Evolutionary conservation across 2,888 invertebrate genomes (phyloP), one percentile per base, ranked within the genome.

Genomic region (Aphrophora alni): DNA sequence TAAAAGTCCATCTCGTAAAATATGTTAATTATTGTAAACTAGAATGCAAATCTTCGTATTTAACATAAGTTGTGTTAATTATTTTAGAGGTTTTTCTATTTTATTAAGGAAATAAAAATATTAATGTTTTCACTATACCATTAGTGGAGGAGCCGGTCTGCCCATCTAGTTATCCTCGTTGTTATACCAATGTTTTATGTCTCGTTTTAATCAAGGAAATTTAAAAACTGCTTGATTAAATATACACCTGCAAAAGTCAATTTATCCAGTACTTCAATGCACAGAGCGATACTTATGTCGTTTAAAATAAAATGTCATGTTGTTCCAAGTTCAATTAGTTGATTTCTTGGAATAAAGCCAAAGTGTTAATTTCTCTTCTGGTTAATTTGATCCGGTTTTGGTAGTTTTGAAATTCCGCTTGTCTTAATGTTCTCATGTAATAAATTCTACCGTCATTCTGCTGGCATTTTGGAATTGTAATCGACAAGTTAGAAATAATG

Each of bases 61-160:
- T 74, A 68, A 38, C 74, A 79, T 79, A 79, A 74, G 69, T 74
- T 79, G 74, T 74, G 74, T 74, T 79, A 79, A 79, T 79, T 79
- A 79, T 79, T 79, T 79, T 74, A 74, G 38, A 59, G 33, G 24
- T 24, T n/a, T 59, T 26, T 74, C 38, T 33, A 74, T 73, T 79
- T 79, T 79, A 79, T 79, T 79, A 69, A 21, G 78, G 26, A 68
- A 68, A 79, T 79, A 79, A 79, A 79, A 78, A 79, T 51, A 74
- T 74, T 74, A 74, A 79, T 69, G 74, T 4, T 44, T 17, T 1
- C 3, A 17, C n/a, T n/a, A n/a, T n/a, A n/a, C n/a, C n/a, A n/a
- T n/a, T 44, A 14, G 17, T 25, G 44, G 5, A 7, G 27, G 8
- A 38, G 27, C 25, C 44, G 26, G 77, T 44, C 74, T 38, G 27